These are phyloP conservation scores for Gephyroberyx darwinii DNA, from an alignment of 2,797 vertebrate genomes.

Conservation along the genomic window DNA sequence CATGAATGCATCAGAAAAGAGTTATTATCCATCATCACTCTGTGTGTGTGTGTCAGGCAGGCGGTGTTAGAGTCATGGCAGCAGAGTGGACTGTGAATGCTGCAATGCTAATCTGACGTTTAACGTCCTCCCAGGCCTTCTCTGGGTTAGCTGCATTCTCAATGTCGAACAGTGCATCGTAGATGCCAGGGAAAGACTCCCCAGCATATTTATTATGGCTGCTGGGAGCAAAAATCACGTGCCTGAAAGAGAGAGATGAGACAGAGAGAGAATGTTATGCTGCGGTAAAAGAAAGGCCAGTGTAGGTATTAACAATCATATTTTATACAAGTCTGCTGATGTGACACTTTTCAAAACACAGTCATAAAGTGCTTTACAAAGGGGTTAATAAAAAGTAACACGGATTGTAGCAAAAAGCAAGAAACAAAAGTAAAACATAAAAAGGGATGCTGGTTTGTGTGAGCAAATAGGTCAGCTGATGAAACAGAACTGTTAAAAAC, in stretches of 20 bases:
- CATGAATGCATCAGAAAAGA: not conserved
- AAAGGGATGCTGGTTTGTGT: no score
- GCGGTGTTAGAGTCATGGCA: conserved; percentile 81
- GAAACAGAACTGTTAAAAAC: conserved; percentile 10
- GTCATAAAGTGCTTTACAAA: no score
- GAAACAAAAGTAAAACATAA: no score
- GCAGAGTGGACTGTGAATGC: conserved; percentile 91
- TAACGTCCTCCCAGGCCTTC: conserved; percentile 89
- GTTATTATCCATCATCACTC: not conserved
- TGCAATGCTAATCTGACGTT: conserved; percentile 91
- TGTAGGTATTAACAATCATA: not conserved
- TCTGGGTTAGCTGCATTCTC: conserved; percentile 78
- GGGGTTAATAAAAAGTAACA: no score
- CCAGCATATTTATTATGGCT: conserved; percentile 94
- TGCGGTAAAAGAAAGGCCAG: not conserved
- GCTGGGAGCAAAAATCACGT: conserved; percentile 93
- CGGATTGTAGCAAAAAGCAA: no score
- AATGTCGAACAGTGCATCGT: conserved; percentile 92
- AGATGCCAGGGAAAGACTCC: conserved; percentile 94
- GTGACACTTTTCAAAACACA: no score
- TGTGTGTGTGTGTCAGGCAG: conserved; percentile 60
- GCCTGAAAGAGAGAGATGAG: conserved; percentile 75
- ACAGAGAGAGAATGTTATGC: not conserved
- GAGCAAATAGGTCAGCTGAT: not conserved
- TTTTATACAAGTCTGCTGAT: not conserved